Evolutionary conservation across 2,113 vertebrate genomes (phyloP).

Genomic region (Pachyramphus minor): DNA sequence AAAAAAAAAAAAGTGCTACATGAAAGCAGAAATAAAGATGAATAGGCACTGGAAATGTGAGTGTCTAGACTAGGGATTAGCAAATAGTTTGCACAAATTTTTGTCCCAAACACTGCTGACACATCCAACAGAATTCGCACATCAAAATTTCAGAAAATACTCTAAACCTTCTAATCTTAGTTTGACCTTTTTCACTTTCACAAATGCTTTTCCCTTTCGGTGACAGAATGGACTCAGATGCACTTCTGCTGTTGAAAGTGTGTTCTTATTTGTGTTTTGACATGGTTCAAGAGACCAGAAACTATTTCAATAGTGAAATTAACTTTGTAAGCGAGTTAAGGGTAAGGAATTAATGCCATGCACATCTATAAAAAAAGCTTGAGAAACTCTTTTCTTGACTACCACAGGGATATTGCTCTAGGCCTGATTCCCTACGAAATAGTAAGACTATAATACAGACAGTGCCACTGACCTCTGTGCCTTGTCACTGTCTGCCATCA

Average conservation of each 20-base stretch:
- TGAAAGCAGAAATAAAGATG: neutral
- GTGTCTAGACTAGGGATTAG: slow-evolving; percentile 31
- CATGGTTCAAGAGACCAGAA: neutral
- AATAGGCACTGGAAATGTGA: neutral
- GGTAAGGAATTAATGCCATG: neutral
- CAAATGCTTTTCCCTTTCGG: neutral
- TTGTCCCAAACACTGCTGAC: neutral
- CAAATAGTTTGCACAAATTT: neutral
- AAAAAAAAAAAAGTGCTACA: neutral
- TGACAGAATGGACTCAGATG: neutral
- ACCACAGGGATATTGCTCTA: neutral
- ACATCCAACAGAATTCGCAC: neutral
- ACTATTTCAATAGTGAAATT: neutral
- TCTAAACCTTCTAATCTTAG: neutral
- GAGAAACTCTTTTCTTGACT: neutral
- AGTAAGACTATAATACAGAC: neutral
- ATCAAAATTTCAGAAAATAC: neutral
- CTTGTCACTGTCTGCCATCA: neutral
- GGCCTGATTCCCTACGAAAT: neutral
- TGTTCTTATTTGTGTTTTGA: neutral
- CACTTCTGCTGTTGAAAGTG: neutral
- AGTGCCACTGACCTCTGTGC: neutral
- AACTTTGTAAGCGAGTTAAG: neutral
- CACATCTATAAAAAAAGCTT: neutral
- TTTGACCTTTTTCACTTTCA: neutral